phyloP scores from a whole-genome alignment of 2,797 vertebrate genomes.

The Siniperca scherzeri region DNA sequence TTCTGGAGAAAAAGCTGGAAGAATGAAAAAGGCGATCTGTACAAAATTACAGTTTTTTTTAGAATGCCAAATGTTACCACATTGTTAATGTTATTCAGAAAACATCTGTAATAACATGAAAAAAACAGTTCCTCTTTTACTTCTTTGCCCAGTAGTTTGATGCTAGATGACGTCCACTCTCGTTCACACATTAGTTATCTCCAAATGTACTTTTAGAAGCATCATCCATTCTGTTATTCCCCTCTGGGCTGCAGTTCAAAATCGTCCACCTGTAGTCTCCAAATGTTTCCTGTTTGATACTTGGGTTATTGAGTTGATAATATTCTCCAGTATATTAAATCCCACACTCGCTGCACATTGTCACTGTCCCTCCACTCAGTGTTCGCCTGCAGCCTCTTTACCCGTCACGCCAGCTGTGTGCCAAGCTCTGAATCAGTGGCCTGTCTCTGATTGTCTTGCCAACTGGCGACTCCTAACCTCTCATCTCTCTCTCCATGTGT shows the following conservation, averaged over 20 bases:
- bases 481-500: conserved; percentile 33
- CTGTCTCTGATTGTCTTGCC: conserved; percentile 68
- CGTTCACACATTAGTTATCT: background rate
- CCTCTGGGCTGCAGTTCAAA: conserved; percentile 23
- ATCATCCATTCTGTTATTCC: conserved; percentile 20
- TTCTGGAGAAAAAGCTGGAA: conserved; percentile 13
- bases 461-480: conserved; percentile 57
- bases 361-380: conserved; percentile 50
- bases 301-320: conserved; percentile 18
- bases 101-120: background rate
- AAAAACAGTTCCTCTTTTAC: conserved; percentile 6
- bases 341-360: conserved; percentile 38
- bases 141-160: conserved; percentile 12
- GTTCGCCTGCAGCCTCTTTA: conserved; percentile 61
- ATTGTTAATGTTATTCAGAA: background rate
- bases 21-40: background rate
- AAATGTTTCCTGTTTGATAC: conserved; percentile 24
- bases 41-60: background rate
- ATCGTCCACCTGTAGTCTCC: conserved; percentile 31
- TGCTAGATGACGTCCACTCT: conserved; percentile 6
- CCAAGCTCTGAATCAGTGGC: conserved; percentile 61
- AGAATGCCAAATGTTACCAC: background rate
- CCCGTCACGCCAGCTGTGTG: conserved; percentile 71
- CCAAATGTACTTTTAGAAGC: conserved; percentile 19
- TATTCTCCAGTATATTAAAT: conserved; percentile 45